Conservation (phyloP, 2,113 vertebrate genomes). For the Amphiprion percula region DNA sequence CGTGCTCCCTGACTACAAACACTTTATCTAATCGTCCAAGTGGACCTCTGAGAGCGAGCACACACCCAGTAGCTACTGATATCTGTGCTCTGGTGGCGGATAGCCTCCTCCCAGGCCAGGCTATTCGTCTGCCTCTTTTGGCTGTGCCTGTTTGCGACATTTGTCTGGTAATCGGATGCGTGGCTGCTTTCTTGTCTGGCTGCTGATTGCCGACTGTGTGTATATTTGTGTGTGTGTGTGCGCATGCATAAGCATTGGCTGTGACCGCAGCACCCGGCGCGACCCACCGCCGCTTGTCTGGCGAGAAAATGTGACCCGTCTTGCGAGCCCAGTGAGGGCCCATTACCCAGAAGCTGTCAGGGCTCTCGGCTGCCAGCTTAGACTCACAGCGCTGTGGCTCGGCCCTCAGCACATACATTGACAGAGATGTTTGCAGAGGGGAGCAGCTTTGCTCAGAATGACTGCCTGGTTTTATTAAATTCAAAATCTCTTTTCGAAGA, state of each 20-base stretch:
- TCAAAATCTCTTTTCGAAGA: conserved; percentile 5
- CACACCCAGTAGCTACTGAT: conserved; percentile 38
- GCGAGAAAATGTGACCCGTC: conserved; percentile 51
- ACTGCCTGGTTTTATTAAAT: conserved; percentile 13
- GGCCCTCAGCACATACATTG: conserved; percentile 7
- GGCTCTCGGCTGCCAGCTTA: conserved; percentile 53
- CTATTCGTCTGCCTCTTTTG: conserved; percentile 50
- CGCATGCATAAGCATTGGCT: conserved; percentile 47
- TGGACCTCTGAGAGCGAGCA: conserved; percentile 40
- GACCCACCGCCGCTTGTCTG: conserved; percentile 58
- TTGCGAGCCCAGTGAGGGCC: conserved; percentile 56
- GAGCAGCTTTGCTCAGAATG: conserved; percentile 8
- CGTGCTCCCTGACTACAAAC: conserved; percentile 17
- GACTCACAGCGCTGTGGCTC: conserved; percentile 5
- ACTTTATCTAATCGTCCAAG: conserved; percentile 46
- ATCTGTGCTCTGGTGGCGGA: conserved; percentile 11
- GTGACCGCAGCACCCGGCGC: conserved; percentile 31
- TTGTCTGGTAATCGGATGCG: conserved; percentile 49
- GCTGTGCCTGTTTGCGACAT: conserved; percentile 33
- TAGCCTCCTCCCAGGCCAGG: conserved; percentile 13
- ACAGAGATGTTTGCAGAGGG: conserved; percentile 31
- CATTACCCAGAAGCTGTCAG: conserved; percentile 74
- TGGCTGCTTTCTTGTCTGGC: conserved; percentile 28
- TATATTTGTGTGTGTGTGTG: not conserved
- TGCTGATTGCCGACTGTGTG: conserved; percentile 9